phyloP scores from a whole-genome alignment of 2,888 invertebrate genomes.

The Perizoma affinitatum region DNA sequence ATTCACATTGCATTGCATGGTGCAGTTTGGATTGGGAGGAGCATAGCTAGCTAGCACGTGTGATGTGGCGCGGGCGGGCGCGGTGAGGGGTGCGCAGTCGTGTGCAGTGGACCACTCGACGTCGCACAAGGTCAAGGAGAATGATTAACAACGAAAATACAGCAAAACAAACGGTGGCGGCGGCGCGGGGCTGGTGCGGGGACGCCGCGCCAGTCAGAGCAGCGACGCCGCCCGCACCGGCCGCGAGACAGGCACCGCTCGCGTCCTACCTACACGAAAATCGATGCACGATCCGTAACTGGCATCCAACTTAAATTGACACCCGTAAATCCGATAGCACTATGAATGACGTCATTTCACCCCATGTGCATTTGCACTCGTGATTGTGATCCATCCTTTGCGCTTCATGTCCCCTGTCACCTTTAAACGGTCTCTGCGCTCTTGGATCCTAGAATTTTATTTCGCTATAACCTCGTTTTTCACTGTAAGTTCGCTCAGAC shows the following conservation, averaged over 20 bases:
- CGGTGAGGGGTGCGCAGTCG: constrained; percentile 77
- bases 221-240: constrained; percentile 77
- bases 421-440: constrained; percentile 49
- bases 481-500: constrained; percentile 35
- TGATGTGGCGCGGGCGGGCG: constrained; percentile 71
- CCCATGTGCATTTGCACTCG: constrained; percentile 58
- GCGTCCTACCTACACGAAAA: constrained; percentile 74
- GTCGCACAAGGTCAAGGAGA: constrained; percentile 85
- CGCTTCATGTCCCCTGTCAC: constrained; percentile 48
- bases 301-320: constrained; percentile 64
- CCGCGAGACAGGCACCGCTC: constrained; percentile 72
- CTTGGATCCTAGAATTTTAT: constrained; percentile 45
- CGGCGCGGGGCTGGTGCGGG: constrained; percentile 69
- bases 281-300: constrained; percentile 81
- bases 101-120: constrained; percentile 84
- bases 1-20: constrained; percentile 41
- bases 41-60: constrained; percentile 62
- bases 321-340: constrained; percentile 64
- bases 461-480: constrained; percentile 36
- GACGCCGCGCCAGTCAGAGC: constrained; percentile 76
- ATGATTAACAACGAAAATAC: constrained; percentile 85
- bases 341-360: constrained; percentile 61
- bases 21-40: constrained; percentile 48
- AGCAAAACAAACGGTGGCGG: constrained; percentile 80
- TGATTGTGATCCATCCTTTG: constrained; percentile 63